Evolutionary conservation across 1,140 invertebrate species (phyloP), one percentile per base, ranked within the genome.

Genomic region (Meloidogyne hapla): DNA sequence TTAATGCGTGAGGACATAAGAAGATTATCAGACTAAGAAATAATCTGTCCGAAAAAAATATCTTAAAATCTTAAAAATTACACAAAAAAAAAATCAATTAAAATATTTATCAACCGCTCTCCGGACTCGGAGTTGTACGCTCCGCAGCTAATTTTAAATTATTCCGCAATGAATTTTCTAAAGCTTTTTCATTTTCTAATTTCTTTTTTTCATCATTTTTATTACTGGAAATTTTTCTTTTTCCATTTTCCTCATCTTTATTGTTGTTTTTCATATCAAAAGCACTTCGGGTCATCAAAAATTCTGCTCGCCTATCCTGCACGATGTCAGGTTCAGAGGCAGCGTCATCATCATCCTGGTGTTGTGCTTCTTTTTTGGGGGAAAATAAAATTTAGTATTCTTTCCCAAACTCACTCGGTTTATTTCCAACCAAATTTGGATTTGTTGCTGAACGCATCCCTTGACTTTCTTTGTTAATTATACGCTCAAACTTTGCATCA

Each of bases 401-500:
- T 21, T 4, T 10, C 38, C 10, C 2, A 5, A 28, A 56, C 25
- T 25, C 8, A 56, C 48, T 26, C 15, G 18, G 38, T 72, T 72
- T 38, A 72, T 18, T 48, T 13, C 33, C 48, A 45, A 56, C 69
- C 40, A 70, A 70, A 28, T 70, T 42, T 45, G 69, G 69, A 70
- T 70, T 70, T 33, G 70, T 72, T 23, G 70, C 40, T 0, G 70
- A 72, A 23, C 28, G 38, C n/a, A 56, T 56, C n/a, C 48, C 48
- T n/a, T 56, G 48, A 56, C 5, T 21, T n/a, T 56, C 48, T n/a
- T 56, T 56, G 12, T 56, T 56, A n/a, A 56, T 13, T 66, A 56
- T 71, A 13, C 40, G 77, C 15, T 23, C 45, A 6, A 82, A 21
- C 68, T 81, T 81, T 12, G 80, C 79, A 69, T 83, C 81, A 65